phyloP scores from a whole-genome alignment of 2,888 invertebrate genomes.

The Laspeyria flexula region DNA sequence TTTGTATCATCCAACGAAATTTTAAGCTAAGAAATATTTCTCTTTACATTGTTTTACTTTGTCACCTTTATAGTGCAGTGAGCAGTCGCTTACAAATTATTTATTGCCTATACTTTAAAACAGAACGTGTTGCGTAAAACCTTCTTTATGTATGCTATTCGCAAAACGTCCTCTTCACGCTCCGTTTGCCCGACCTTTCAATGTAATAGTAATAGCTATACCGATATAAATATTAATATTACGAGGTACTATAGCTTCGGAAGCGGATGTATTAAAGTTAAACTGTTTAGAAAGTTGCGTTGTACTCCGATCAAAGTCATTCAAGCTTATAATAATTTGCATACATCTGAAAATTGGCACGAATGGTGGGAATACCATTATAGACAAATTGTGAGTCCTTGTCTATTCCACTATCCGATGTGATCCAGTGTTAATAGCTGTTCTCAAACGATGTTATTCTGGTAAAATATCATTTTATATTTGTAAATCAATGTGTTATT shows the following conservation, averaged over 20 bases:
- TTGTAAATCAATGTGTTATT: too few species aligned
- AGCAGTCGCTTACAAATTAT: neutral
- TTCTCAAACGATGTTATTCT: too few species aligned
- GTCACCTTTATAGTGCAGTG: neutral
- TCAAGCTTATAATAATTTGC: too few species aligned
- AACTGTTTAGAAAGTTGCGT: conserved; percentile 30
- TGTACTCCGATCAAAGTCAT: too few species aligned
- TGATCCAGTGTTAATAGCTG: too few species aligned
- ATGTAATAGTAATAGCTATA: conserved; percentile 21
- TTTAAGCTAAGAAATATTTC: too few species aligned
- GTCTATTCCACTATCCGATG: too few species aligned
- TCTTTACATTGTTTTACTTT: neutral
- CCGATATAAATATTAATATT: conserved; percentile 31
- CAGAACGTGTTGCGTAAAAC: conserved; percentile 31
- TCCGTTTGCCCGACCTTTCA: conserved; percentile 40
- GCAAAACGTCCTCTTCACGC: conserved; percentile 36
- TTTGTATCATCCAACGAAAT: too few species aligned
- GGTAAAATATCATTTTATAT: too few species aligned
- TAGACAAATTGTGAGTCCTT: too few species aligned
- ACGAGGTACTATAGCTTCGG: conserved; percentile 16
- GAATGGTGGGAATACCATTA: too few species aligned
- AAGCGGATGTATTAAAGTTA: conserved; percentile 27
- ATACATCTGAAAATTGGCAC: too few species aligned
- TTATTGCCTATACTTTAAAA: conserved; percentile 5
- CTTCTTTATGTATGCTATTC: conserved; percentile 31